These are phyloP conservation scores for Hemicordylus capensis DNA, from an alignment of 2,113 vertebrate species.

Conservation along the genomic window DNA sequence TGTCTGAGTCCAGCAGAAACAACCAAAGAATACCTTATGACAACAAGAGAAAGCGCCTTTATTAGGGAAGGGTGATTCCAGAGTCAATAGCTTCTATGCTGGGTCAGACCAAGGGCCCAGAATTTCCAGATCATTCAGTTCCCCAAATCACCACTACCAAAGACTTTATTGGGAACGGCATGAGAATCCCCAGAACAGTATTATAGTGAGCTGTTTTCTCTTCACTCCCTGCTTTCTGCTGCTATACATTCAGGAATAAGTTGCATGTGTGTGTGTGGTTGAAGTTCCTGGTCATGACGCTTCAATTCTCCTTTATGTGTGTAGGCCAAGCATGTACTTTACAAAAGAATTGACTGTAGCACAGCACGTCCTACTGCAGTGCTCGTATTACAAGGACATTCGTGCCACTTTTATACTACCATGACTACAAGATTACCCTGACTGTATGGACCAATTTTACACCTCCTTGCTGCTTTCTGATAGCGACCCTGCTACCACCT, in stretches of 20 bases:
- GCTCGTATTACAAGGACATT: too few species aligned
- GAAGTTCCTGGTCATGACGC: not conserved
- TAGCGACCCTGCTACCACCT: too few species aligned
- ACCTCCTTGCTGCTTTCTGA: too few species aligned
- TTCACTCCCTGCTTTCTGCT: not conserved
- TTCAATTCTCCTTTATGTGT: too few species aligned
- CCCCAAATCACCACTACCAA: not conserved
- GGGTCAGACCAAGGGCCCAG: not conserved
- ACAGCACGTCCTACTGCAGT: too few species aligned
- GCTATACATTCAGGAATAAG: not conserved
- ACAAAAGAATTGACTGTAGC: too few species aligned
- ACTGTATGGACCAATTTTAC: too few species aligned
- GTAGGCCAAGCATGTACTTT: too few species aligned
- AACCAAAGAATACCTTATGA: not conserved
- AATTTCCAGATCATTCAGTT: not conserved
- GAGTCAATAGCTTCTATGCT: not conserved
- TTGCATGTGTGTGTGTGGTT: not conserved
- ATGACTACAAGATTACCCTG: too few species aligned
- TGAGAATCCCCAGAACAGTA: not conserved
- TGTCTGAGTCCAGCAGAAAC: constrained; percentile 1
- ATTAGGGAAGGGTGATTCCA: not conserved
- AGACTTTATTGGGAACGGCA: not conserved
- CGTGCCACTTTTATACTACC: too few species aligned
- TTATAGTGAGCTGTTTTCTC: not conserved
- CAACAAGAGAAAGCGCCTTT: not conserved